phyloP scores from a whole-genome alignment of 2,888 invertebrate species.

The Sarcophaga variegata region DNA sequence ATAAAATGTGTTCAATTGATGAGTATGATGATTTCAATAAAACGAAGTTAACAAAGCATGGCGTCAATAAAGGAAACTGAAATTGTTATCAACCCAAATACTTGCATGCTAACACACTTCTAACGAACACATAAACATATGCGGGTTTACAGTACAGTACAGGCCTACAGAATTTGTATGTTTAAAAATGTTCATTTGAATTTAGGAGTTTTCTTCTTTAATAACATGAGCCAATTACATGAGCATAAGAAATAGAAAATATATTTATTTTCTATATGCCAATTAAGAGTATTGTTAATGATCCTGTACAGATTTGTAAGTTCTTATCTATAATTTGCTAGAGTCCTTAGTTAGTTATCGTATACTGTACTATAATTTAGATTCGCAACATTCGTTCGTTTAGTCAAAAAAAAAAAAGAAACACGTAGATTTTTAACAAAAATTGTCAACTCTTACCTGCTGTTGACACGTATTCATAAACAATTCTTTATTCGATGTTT shows the following conservation, averaged over 20 bases:
- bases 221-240: too few species aligned
- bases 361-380: slow-evolving; percentile 3
- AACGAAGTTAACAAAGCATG: slow-evolving; percentile 61
- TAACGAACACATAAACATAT: not conserved
- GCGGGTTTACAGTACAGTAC: not conserved
- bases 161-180: not conserved
- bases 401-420: slow-evolving; percentile 19
- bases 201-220: too few species aligned
- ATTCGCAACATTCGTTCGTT: slow-evolving; percentile 10
- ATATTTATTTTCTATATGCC: too few species aligned
- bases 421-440: slow-evolving; percentile 45
- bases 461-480: slow-evolving; percentile 52
- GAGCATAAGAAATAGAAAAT: too few species aligned
- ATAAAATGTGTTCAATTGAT: slow-evolving; percentile 34
- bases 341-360: not conserved
- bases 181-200: not conserved
- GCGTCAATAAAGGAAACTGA: slow-evolving; percentile 60
- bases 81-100: slow-evolving; percentile 55
- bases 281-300: too few species aligned
- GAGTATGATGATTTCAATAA: slow-evolving; percentile 53
- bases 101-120: not conserved
- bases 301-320: not conserved
- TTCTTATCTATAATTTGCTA: not conserved
- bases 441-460: slow-evolving; percentile 40
- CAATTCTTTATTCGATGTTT: not conserved